phyloP scores from a whole-genome alignment of 2,113 vertebrate species.

The Seriola aureovittata region DNA sequence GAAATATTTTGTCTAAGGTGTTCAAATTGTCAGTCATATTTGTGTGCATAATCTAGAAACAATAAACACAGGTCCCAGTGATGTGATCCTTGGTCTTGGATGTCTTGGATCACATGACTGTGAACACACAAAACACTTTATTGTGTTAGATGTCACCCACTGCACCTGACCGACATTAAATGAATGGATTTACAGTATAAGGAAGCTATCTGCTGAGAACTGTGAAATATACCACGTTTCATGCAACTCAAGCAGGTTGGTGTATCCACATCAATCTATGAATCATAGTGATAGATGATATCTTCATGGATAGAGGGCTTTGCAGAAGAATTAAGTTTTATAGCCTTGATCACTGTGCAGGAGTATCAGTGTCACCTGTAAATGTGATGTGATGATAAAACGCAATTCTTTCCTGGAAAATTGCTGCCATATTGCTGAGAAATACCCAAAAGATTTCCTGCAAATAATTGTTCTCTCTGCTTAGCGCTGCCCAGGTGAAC shows the following conservation, averaged over 20 bases:
- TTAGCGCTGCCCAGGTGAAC: background rate
- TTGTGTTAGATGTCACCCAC: slow-evolving; percentile 4
- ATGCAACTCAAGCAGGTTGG: background rate
- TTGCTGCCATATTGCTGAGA: background rate
- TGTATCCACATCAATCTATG: background rate
- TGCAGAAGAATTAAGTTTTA: background rate
- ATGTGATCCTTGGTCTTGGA: too few relatives aligned
- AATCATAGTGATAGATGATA: slow-evolving; percentile 9
- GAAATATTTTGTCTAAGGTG: background rate
- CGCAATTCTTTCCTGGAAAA: slow-evolving; percentile 9
- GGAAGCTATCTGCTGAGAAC: slow-evolving; percentile 51
- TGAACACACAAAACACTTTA: background rate
- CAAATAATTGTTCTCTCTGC: background rate
- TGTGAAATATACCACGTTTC: background rate
- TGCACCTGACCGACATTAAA: background rate
- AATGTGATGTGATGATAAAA: background rate
- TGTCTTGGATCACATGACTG: background rate
- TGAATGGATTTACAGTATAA: slow-evolving; percentile 13
- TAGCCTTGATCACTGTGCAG: background rate
- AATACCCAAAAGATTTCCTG: background rate
- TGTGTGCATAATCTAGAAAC: too few relatives aligned
- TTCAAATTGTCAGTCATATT: background rate
- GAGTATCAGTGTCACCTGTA: slow-evolving; percentile 27
- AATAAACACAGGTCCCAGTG: too few relatives aligned
- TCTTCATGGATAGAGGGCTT: background rate